Conservation (phyloP, 1,140 invertebrate genomes). For the Lepidurus apus region DNA sequence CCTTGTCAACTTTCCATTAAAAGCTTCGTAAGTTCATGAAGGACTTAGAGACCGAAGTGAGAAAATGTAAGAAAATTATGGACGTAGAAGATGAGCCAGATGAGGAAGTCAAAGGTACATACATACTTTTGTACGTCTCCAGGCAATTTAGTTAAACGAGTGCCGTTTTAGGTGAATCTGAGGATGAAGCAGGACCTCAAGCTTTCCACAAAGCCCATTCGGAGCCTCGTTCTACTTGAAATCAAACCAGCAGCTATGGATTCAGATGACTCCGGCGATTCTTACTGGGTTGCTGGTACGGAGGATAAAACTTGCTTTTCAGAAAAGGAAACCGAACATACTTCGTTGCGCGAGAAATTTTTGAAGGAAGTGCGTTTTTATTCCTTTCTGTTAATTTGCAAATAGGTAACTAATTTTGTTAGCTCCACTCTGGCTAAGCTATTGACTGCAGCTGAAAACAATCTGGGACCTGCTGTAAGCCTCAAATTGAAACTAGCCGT, state of each 20-base stretch:
- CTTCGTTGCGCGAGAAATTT: slow-evolving; percentile 70
- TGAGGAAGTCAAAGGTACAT: slow-evolving; percentile 46
- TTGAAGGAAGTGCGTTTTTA: slow-evolving; percentile 55
- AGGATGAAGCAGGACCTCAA: slow-evolving; percentile 45
- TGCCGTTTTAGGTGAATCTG: slow-evolving; percentile 45
- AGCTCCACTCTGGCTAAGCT: slow-evolving; percentile 70
- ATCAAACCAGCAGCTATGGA: slow-evolving; percentile 45
- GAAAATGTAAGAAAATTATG: slow-evolving; percentile 81
- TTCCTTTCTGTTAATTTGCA: background rate
- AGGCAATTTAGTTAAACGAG: background rate
- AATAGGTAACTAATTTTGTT: background rate
- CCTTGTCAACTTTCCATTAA: slow-evolving; percentile 84
- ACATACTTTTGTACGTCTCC: background rate
- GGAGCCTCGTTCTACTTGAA: slow-evolving; percentile 43
- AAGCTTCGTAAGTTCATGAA: slow-evolving; percentile 94
- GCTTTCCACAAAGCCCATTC: slow-evolving; percentile 49
- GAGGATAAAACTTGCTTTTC: slow-evolving; percentile 69
- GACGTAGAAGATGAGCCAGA: slow-evolving; percentile 74
- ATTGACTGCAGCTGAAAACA: slow-evolving; percentile 70
- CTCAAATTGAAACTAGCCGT: slow-evolving; percentile 92
- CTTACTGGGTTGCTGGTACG: slow-evolving; percentile 74
- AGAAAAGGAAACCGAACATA: slow-evolving; percentile 68
- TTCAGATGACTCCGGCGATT: slow-evolving; percentile 66
- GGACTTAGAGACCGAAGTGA: slow-evolving; percentile 81
- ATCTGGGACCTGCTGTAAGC: slow-evolving; percentile 77